Evolutionary conservation across 2,113 vertebrate genomes (phyloP), one percentile per base, ranked within the genome.

Genomic region (Etheostoma cragini): DNA sequence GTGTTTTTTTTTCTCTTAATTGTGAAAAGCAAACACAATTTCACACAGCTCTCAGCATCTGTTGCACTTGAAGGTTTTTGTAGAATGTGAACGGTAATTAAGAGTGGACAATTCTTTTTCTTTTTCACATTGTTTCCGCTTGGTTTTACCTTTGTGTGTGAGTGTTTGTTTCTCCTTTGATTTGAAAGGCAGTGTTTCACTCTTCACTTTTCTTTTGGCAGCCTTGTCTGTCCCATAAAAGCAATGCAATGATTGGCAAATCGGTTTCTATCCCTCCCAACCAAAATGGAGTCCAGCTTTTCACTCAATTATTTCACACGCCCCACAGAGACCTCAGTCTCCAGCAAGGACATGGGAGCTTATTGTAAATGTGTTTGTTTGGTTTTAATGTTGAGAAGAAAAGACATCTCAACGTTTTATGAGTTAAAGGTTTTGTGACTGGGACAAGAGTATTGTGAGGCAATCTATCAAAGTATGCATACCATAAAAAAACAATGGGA

Each of bases 291-390:
- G 42, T 82, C 64, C 64, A 76, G 81, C 84, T 78, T 83, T 88
- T 91, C 84, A 87, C 83, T 73, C 78, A 84, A 57, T 77, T 35
- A 75, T 87, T 91, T 91, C 89, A 86, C 88, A 91, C 61, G 83
- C 81, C 85, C 78, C 21, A 46, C 52, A 82, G 81, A 72, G 84
- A 90, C 87, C 87, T 58, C 82, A 8, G 53, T 54, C 65, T 78
- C 67, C 16, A 26, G 60, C 72, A 57, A 74, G 66, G 80, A 90
- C 63, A 78, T 75, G 49, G 33, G 71, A 66, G 52, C 26, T n/a
- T 70, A 54, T 75, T 76, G 45, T 75, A 70, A 70, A 80, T 73
- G 72, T 56, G 64, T 83, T 87, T 77, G 64, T 88, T 84, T 84
- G 30, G 45, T 53, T 66, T 87, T 75, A 61, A 78, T 46, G 46